Conservation (phyloP, 2,113 vertebrate species). For the Rhabdomys dilectus region DNA sequence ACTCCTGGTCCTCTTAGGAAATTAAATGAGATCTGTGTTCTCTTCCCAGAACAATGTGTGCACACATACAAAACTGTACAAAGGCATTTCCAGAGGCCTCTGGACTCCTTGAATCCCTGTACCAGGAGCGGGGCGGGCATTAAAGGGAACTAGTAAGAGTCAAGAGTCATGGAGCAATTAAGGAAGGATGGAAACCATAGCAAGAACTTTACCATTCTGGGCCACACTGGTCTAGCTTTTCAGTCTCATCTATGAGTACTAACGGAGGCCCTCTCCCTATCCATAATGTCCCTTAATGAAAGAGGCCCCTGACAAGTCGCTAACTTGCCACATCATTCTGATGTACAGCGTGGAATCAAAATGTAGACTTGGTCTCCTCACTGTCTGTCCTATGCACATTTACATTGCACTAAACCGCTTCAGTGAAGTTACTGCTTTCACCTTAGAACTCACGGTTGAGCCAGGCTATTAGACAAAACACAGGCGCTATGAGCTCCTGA, state of each 20-base stretch:
- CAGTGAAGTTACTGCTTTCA: slow-evolving; percentile 2
- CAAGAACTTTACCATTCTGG: not conserved
- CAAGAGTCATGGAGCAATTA: not conserved
- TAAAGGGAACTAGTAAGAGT: not conserved
- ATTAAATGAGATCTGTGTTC: slow-evolving; percentile 32
- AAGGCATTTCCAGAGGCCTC: not conserved
- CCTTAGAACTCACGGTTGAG: not conserved
- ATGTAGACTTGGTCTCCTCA: not conserved
- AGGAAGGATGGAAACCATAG: not conserved
- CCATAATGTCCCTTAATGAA: slow-evolving; percentile 4
- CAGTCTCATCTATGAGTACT: slow-evolving; percentile 99
- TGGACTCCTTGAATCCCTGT: not conserved
- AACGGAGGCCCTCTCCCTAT: slow-evolving; percentile 86
- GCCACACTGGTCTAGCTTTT: not conserved
- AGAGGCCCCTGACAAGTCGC: slow-evolving; percentile 25
- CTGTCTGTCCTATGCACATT: not conserved
- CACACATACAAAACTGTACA: slow-evolving; percentile 5
- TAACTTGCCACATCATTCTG: not conserved
- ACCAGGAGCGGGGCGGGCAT: not conserved
- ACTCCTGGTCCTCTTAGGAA: slow-evolving; percentile 1
- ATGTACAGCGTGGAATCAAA: not conserved
- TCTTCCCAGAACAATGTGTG: slow-evolving; percentile 36
- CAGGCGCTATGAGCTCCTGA: not conserved
- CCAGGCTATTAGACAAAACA: not conserved
- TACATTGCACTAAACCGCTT: not conserved